These are phyloP conservation scores for Tuta absoluta DNA, from an alignment of 2,888 invertebrate genomes.

Conservation along the genomic window DNA sequence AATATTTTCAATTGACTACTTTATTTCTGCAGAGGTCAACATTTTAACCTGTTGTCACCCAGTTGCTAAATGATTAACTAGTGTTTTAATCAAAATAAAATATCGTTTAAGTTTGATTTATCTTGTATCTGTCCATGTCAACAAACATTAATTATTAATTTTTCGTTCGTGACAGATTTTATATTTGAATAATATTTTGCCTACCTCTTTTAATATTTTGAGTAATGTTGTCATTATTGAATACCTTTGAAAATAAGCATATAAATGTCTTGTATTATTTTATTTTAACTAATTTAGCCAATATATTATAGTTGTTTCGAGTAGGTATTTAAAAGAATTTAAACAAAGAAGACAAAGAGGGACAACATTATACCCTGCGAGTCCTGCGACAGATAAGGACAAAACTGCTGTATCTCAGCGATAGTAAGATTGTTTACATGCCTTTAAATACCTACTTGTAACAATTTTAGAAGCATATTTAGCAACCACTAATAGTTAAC, in stretches of 20 bases:
- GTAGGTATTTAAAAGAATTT: no score
- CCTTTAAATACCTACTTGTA: no score
- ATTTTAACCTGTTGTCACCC: slow-evolving; percentile 5
- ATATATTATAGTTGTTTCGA: no score
- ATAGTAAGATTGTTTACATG: no score
- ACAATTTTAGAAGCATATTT: no score
- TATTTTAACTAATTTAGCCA: no score
- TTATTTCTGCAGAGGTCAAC: background rate
- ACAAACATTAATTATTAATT: background rate
- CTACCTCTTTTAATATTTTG: background rate
- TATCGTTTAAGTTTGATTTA: slow-evolving; percentile 2
- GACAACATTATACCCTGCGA: no score
- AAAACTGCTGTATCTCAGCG: no score
- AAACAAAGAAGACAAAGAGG: no score
- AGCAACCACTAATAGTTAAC: no score
- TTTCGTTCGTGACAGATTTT: background rate
- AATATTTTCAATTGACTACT: background rate
- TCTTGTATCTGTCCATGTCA: background rate
- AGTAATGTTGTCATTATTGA: background rate
- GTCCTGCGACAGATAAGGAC: no score
- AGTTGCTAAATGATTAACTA: background rate
- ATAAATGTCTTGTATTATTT: no score
- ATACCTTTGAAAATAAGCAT: background rate
- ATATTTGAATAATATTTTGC: slow-evolving; percentile 6
- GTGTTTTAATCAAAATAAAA: slow-evolving; percentile 5